Base-by-base conservation (phyloP, 2,888 invertebrate species). In the Eristalinus aeneus region DNA sequence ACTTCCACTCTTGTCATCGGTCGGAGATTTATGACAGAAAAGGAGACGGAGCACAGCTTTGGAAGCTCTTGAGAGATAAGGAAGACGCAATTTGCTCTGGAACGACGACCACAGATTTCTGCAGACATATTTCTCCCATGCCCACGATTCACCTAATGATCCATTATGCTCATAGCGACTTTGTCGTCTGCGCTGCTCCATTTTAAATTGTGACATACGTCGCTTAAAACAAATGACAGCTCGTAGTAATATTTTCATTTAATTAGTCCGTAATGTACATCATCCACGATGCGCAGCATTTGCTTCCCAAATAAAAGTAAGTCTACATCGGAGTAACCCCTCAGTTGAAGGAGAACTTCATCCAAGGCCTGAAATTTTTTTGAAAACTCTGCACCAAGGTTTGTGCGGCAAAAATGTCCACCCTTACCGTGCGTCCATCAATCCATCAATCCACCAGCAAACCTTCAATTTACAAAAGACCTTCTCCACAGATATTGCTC, bases 201-300 rank as follows among this genome's bases (percentile, higher is more conserved):
- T 8, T 46, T 46, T 16, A 16, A 16, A 46, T 46, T n/a, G 16
- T 16, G 46, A n/a, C 39, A 39, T 39, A 39, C n/a, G 12, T 16
- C 46, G 16, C 46, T 46, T 46, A 46, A 16, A 8, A 46, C 16
- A 46, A 46, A 46, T 16, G 46, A 46, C 46, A 46, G 16, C 16
- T 46, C 16, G 6, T 16, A 46, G 46, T 16, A 46, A 46, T 46
- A 1, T 6, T 16, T 16, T 16, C 16, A 16, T 1, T 16, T 46
- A 46, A 46, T 46, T 46, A 46, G 16, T 46, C 58, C 34, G 60
- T 61, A 76, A 76, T 76, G 68, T 46, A 22, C 27, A 68, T 53
- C 34, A 76, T 54, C 67, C 67, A 34, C 36, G 36, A 11, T 5
- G 12, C 23, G 3, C 27, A 16, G 9, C 34, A 34, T 31, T 23